Evolutionary conservation across 2,113 vertebrate species (phyloP).

Genomic region (Corydoras sp.): DNA sequence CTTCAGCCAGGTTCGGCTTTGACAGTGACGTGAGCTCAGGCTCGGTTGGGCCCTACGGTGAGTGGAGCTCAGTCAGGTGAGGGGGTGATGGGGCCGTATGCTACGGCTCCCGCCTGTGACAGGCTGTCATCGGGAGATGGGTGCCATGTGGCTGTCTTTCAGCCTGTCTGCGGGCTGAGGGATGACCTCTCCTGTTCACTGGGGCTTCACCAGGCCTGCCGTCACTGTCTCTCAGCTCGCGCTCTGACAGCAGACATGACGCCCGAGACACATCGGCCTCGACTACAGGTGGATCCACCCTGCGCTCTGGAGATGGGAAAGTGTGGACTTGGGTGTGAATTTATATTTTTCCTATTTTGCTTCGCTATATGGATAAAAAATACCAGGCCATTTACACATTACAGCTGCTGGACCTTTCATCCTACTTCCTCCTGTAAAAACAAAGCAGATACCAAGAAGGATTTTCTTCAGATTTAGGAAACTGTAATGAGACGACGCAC

Average conservation of each 20-base stretch:
- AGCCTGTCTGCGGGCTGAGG: slow-evolving; percentile 43
- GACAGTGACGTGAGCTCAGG: slow-evolving; percentile 42
- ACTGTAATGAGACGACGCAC: too few relatives aligned
- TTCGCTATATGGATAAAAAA: too few relatives aligned
- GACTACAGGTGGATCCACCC: slow-evolving; percentile 44
- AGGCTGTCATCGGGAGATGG: slow-evolving; percentile 43
- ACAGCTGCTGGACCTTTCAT: too few relatives aligned
- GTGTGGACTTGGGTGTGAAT: slow-evolving; percentile 5
- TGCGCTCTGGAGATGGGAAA: slow-evolving; percentile 12
- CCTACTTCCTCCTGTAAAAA: too few relatives aligned
- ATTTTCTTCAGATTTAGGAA: too few relatives aligned
- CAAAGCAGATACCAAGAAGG: too few relatives aligned
- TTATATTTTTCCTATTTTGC: slow-evolving; percentile 29
- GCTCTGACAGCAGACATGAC: slow-evolving; percentile 44
- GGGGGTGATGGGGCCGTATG: slow-evolving; percentile 46
- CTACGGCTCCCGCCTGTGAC: slow-evolving; percentile 40
- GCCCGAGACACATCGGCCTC: slow-evolving; percentile 39
- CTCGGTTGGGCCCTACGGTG: slow-evolving; percentile 35
- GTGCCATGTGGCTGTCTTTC: slow-evolving; percentile 48
- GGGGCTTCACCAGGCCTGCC: slow-evolving; percentile 43
- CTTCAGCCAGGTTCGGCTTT: slow-evolving; percentile 38
- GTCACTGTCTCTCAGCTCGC: slow-evolving; percentile 41
- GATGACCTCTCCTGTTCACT: slow-evolving; percentile 46
- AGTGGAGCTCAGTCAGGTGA: slow-evolving; percentile 43
- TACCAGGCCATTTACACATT: too few relatives aligned